phyloP scores from a whole-genome alignment of 2,113 vertebrate genomes.

The Alectura lathami region DNA sequence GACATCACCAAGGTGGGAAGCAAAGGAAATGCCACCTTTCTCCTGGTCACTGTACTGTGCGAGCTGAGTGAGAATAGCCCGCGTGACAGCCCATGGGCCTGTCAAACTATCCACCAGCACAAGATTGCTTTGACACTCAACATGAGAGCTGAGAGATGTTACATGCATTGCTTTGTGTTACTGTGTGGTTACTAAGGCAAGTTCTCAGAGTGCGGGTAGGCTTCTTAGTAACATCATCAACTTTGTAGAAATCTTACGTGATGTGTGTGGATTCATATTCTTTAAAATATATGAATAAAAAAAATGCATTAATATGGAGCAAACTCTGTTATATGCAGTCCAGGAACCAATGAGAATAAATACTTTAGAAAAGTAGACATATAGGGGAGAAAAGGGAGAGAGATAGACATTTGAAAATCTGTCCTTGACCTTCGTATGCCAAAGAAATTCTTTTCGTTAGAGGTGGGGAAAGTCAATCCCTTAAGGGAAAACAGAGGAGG shows the following conservation, averaged over 20 bases:
- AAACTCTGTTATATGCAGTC: not conserved
- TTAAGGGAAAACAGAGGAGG: slow-evolving; percentile 71
- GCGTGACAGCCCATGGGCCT: not conserved
- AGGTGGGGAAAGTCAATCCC: slow-evolving; percentile 74
- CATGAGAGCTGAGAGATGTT: not conserved
- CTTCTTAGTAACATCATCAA: not conserved
- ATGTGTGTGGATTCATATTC: not conserved
- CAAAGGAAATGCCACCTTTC: not conserved
- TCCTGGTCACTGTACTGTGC: not conserved
- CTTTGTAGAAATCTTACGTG: not conserved
- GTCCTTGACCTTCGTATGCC: slow-evolving; percentile 75
- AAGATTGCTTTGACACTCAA: not conserved
- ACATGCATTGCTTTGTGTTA: not conserved
- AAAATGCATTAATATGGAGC: not conserved
- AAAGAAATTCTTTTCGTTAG: slow-evolving; percentile 76
- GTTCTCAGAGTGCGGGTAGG: not conserved
- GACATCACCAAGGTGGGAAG: not conserved
- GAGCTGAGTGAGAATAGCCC: not conserved
- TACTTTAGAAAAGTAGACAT: not conserved
- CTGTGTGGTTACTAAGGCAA: not conserved
- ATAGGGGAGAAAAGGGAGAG: not conserved
- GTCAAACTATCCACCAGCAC: not conserved
- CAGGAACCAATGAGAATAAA: not conserved
- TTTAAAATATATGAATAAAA: not conserved
- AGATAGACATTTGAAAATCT: slow-evolving; percentile 67